Evolutionary conservation across 2,113 vertebrate species (phyloP).

Genomic region (Bubo bubo): DNA sequence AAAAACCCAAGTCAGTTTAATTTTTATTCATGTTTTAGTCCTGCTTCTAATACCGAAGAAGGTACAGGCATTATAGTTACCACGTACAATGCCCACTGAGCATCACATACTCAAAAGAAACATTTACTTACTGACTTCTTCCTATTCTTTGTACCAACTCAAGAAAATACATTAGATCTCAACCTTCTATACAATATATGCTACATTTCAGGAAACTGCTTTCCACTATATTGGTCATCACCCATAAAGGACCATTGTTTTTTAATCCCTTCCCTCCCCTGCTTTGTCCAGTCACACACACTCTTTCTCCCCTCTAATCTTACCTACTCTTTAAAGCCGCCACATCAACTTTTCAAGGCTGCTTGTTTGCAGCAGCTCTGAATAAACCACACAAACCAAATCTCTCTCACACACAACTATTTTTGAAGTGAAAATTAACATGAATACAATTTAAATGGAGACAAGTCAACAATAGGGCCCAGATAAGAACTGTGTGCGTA

Average conservation of each 20-base stretch:
- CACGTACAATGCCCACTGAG: neutral
- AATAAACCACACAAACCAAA: neutral
- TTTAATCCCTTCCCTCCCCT: conserved; percentile 21
- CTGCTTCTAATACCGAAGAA: neutral
- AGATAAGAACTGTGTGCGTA: neutral
- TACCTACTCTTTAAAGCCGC: neutral
- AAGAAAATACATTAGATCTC: neutral
- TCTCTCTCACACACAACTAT: neutral
- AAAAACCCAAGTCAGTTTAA: neutral
- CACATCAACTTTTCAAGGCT: neutral
- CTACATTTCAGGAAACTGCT: neutral
- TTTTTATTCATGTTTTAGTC: neutral
- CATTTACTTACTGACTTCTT: neutral
- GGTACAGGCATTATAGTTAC: neutral
- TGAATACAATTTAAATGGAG: neutral
- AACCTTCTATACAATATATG: neutral
- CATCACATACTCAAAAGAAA: neutral
- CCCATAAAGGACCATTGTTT: conserved; percentile 23
- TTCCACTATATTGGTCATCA: neutral
- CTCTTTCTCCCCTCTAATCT: neutral
- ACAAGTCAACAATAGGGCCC: neutral
- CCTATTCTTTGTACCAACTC: neutral
- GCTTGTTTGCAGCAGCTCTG: neutral
- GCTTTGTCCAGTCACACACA: neutral
- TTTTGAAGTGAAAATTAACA: conserved; percentile 35